These are phyloP conservation scores for Cebidichthys violaceus DNA, from an alignment of 2,113 vertebrate genomes.

Conservation along the genomic window DNA sequence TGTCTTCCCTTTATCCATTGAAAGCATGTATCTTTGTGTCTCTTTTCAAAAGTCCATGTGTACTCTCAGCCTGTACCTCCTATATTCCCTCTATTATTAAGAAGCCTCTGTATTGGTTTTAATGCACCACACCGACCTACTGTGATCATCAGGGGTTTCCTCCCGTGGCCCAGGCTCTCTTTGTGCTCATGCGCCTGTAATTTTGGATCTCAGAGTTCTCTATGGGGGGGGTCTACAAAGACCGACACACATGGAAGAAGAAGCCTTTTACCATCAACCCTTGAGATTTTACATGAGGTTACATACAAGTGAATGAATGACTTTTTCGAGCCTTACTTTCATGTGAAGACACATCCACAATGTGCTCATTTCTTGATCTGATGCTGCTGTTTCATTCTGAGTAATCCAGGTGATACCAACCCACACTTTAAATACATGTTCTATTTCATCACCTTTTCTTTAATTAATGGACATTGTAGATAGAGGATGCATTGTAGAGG, in stretches of 20 bases:
- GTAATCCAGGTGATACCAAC: slow-evolving; percentile 33
- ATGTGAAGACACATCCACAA: slow-evolving; percentile 30
- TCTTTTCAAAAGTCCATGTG: slow-evolving; percentile 31
- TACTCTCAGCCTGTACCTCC: slow-evolving; percentile 20
- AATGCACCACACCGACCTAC: slow-evolving; percentile 32
- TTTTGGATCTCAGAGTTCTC: slow-evolving; percentile 39
- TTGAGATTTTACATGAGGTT: slow-evolving; percentile 53
- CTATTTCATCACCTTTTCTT: slow-evolving; percentile 18
- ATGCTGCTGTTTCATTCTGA: slow-evolving; percentile 46
- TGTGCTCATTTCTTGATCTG: slow-evolving; percentile 28
- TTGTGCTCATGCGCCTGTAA: slow-evolving; percentile 29
- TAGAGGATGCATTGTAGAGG: slow-evolving; percentile 10
- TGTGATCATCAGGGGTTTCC: slow-evolving; percentile 35
- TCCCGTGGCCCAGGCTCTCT: slow-evolving; percentile 23
- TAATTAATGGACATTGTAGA: not conserved
- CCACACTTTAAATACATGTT: slow-evolving; percentile 40
- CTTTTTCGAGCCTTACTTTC: slow-evolving; percentile 12
- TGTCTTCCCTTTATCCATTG: not conserved
- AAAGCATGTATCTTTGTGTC: not conserved
- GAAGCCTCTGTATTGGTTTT: slow-evolving; percentile 27
- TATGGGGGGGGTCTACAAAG: slow-evolving; percentile 14
- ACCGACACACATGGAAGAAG: not conserved
- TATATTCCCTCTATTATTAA: slow-evolving; percentile 42
- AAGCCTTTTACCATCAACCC: slow-evolving; percentile 18
- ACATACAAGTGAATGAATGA: slow-evolving; percentile 40